A percentile compares a stretch with the other conserved stretches of the same genome.
These are phyloP conservation scores for Acyrthosiphon pisum DNA, from an alignment of 1,140 invertebrate genomes.

Conservation along the genomic window DNA sequence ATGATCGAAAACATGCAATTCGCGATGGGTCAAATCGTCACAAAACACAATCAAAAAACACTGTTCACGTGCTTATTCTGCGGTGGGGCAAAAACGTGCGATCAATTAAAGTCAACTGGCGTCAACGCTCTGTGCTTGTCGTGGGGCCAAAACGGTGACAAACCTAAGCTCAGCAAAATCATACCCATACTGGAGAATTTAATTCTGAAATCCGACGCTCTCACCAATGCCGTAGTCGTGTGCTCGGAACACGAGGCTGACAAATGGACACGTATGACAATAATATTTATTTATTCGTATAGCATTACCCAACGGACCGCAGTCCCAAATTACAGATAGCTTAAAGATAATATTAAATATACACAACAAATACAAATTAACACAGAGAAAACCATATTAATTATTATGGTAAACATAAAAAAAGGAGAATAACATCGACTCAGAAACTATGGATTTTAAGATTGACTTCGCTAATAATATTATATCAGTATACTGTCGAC, in stretches of 20 bases:
- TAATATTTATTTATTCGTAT: background rate
- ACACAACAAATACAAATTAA: too few relatives aligned
- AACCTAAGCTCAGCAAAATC: background rate
- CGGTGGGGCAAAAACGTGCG: background rate
- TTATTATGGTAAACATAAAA: too few relatives aligned
- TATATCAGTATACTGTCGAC: too few relatives aligned
- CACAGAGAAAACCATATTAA: too few relatives aligned
- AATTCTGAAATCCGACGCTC: background rate
- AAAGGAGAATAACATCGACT: too few relatives aligned
- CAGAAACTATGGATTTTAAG: too few relatives aligned
- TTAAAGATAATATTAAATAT: too few relatives aligned
- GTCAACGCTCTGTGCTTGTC: background rate
- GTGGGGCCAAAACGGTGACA: background rate
- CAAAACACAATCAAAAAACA: background rate
- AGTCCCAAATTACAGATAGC: too few relatives aligned
- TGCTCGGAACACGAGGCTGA: background rate
- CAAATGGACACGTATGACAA: background rate
- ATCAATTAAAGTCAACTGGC: background rate
- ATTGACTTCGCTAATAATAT: too few relatives aligned
- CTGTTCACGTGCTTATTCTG: conserved; percentile 11
- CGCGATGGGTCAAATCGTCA: background rate
- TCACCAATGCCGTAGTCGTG: background rate
- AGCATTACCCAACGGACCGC: background rate
- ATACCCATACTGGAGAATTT: background rate
- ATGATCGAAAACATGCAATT: conserved; percentile 22